Percentiles rank a stretch among this genome's conserved stretches.
These are phyloP conservation scores for Ivindomyrus marchei DNA, from an alignment of 2,113 vertebrate species.

Conservation along the genomic window DNA sequence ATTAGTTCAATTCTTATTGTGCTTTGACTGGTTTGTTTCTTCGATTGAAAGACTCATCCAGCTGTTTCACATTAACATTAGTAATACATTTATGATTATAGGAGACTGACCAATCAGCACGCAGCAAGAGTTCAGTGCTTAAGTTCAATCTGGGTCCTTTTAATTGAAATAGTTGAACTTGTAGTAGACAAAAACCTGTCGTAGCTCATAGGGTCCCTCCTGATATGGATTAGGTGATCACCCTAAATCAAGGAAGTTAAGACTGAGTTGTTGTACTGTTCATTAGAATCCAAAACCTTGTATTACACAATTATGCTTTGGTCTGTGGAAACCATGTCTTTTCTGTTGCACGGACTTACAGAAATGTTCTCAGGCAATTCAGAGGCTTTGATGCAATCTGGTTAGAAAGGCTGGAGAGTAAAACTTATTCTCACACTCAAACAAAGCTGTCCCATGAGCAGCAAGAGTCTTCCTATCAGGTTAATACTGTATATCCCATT, in stretches of 20 bases:
- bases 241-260: background rate
- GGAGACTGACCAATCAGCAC: too few relatives aligned
- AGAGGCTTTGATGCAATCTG: background rate
- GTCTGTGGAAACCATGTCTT: background rate
- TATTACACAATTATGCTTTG: background rate
- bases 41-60: too few relatives aligned
- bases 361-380: background rate
- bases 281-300: background rate
- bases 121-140: too few relatives aligned
- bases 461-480: background rate
- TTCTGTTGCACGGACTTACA: background rate
- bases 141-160: too few relatives aligned
- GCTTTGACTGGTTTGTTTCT: too few relatives aligned
- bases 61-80: too few relatives aligned
- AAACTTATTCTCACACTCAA: background rate
- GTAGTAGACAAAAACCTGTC: too few relatives aligned
- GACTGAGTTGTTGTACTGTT: background rate
- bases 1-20: too few relatives aligned
- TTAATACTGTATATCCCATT: constrained; percentile 3
- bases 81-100: too few relatives aligned
- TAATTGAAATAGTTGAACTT: too few relatives aligned
- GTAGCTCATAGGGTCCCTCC: too few relatives aligned
- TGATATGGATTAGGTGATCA: too few relatives aligned
- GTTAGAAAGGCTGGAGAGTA: background rate
- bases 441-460: background rate